phyloP scores from a whole-genome alignment of 2,113 vertebrate species.

The Ploceus nigricollis region DNA sequence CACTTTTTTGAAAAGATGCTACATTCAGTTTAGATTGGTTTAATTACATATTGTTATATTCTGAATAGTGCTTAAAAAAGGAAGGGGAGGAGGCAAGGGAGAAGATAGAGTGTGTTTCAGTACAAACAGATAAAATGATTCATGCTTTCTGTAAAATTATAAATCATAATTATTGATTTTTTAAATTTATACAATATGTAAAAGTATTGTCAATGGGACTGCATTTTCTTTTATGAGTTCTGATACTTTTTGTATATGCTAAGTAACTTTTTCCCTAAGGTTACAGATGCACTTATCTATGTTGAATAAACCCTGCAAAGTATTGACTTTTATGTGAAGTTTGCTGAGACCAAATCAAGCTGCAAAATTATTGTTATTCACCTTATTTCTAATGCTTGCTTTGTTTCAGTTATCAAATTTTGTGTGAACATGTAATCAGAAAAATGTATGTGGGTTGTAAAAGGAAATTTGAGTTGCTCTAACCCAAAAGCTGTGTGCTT shows the following conservation, averaged over 20 bases:
- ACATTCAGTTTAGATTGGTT: neutral
- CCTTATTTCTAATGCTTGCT: neutral
- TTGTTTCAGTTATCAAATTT: neutral
- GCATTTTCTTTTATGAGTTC: neutral
- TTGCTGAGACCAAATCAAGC: neutral
- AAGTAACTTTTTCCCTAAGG: neutral
- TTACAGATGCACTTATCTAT: neutral
- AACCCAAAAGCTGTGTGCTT: neutral
- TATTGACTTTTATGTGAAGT: neutral
- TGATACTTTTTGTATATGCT: neutral
- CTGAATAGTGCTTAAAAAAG: neutral
- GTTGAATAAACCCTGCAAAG: neutral
- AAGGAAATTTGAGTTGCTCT: neutral
- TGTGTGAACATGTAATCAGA: neutral
- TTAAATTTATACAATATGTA: neutral
- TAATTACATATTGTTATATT: neutral
- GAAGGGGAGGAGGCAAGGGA: accelerated
- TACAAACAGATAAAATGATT: neutral
- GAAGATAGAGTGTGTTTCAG: neutral
- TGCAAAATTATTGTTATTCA: neutral
- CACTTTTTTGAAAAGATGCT: neutral
- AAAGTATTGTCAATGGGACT: neutral
- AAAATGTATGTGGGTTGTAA: neutral
- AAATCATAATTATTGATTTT: neutral
- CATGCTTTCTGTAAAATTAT: neutral